Conservation (phyloP, 2,113 vertebrate species). For the Piprites chloris region DNA sequence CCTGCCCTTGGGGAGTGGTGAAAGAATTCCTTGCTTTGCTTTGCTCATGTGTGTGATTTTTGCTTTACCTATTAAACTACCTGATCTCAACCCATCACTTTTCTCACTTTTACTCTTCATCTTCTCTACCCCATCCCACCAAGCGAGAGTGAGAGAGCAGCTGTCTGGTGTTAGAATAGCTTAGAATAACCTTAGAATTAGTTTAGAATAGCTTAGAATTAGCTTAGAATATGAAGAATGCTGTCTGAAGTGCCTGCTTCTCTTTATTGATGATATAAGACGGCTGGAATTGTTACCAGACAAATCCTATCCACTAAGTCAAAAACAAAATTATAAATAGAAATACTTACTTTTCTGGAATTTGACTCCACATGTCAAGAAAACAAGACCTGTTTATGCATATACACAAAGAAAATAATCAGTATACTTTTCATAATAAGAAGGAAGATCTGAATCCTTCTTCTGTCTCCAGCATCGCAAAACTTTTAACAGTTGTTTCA, state of each 20-base stretch:
- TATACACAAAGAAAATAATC: neutral
- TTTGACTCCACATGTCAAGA: neutral
- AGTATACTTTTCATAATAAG: neutral
- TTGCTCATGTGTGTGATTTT: neutral
- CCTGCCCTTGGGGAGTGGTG: neutral
- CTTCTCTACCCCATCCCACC: rapidly evolving
- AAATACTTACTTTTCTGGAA: neutral
- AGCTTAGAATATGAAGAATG: neutral
- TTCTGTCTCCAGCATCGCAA: neutral
- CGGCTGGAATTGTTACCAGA: neutral
- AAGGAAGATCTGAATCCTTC: neutral
- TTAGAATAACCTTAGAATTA: too few species aligned
- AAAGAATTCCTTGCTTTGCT: neutral
- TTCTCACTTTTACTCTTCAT: neutral
- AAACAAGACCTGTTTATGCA: neutral
- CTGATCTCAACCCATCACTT: rapidly evolving
- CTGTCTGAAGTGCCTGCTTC: neutral
- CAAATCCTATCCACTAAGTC: neutral
- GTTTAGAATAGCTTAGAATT: too few species aligned
- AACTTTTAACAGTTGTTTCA: neutral
- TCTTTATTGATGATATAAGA: neutral
- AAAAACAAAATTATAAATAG: neutral
- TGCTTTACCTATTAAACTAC: neutral
- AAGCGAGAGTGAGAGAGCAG: rapidly evolving
- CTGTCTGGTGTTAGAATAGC: neutral